Evolutionary conservation across 2,113 vertebrate genomes (phyloP), one percentile per base, ranked within the genome.

Genomic region (Tamias sibiricus): DNA sequence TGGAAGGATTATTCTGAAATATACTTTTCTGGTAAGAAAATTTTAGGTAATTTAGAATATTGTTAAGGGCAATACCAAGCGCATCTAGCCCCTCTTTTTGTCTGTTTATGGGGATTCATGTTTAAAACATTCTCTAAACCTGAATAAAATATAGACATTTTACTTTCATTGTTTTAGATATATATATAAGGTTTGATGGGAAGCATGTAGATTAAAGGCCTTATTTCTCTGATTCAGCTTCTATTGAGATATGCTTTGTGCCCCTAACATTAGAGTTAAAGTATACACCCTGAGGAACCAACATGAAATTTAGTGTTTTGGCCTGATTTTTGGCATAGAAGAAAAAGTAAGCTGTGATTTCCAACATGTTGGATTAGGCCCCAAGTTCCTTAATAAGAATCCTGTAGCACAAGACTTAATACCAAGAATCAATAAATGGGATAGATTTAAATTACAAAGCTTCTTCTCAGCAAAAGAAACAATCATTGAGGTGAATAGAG

Each of bases 101-200:
- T 87, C 44, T 85, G 19, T 81, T 59, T 3, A 44, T 89, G 35
- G 66, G 30, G 24, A 87, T 2, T 54, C 30, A 71, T 85, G 37
- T 42, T 66, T 52, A 96, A 87, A 81, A 40, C 37, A 66, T 91
- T 95, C 59, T 96, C 28, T 72, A 81, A 91, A 54, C 8, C 17
- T 71, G 52, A 77, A 35, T 57, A n/a, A 5, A 30, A 3, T 47
- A 2, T 52, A 93, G 66, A 42, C 16, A 28, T 81, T 89, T 95
- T 81, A 69, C 4, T 89, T 93, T 2, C 47, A 68, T 66, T 4
- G 2, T 85, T 85, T 89, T 49, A 94, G 83, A 85, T 69, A 87
- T n/a, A n/a, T n/a, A 80, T 88, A 22, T 68, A 86, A 90, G 14
- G 0, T 42, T 69, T 95, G 74, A 28, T 88, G 64, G 52, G 30